Evolutionary conservation across 1,140 invertebrate genomes (phyloP).

Genomic region (Rhyacophila brunnea): DNA sequence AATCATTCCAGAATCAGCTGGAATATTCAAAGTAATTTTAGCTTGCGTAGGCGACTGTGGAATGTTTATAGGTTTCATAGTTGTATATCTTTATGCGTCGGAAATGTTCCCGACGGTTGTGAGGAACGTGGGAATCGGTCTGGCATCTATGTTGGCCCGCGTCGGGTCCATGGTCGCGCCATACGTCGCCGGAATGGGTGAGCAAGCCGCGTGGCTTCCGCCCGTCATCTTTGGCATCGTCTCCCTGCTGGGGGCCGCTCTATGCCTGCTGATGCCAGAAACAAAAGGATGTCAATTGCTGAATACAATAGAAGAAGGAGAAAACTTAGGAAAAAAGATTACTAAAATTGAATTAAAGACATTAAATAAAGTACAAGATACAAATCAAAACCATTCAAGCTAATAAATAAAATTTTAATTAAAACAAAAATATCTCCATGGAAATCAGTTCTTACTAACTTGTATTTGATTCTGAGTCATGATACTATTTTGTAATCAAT

Average conservation of each 20-base stretch:
- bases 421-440: no score
- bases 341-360: conserved; percentile 8
- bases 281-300: conserved; percentile 71
- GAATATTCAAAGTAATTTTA: conserved; percentile 54
- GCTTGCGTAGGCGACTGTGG: conserved; percentile 67
- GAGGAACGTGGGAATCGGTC: conserved; percentile 64
- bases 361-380: no score
- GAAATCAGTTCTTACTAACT: no score
- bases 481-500: no score
- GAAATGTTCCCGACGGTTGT: conserved; percentile 70
- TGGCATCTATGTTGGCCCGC: conserved; percentile 66
- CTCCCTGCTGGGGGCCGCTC: conserved; percentile 61
- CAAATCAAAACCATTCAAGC: no score
- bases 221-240: conserved; percentile 66
- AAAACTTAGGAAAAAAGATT: conserved; percentile 64
- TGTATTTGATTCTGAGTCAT: no score
- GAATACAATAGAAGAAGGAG: conserved; percentile 76
- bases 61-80: conserved; percentile 65
- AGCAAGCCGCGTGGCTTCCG: conserved; percentile 57
- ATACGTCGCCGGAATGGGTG: conserved; percentile 56
- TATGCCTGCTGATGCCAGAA: conserved; percentile 72
- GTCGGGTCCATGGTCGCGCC: conserved; percentile 68
- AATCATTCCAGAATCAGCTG: conserved; percentile 49
- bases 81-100: conserved; percentile 66
- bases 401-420: no score